phyloP scores from a whole-genome alignment of 2,888 invertebrate genomes.

The Saturnia japonica region DNA sequence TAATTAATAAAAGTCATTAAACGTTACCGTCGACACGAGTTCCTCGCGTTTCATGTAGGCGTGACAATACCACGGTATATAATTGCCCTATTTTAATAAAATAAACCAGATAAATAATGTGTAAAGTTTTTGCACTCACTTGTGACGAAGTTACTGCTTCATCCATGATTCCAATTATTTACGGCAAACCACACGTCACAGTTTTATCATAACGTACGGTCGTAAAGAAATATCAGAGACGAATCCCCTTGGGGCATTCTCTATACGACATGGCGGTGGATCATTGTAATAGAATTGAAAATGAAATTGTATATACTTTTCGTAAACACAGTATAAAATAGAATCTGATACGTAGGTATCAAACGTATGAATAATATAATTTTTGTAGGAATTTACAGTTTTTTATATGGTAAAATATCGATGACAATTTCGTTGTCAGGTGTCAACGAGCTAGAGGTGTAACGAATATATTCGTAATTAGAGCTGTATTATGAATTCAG shows the following conservation, averaged over 20 bases:
- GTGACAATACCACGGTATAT: background rate
- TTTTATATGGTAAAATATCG: background rate
- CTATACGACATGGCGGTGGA: constrained; percentile 27
- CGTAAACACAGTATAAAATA: background rate
- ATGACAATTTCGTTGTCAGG: constrained; percentile 20
- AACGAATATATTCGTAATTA: no score
- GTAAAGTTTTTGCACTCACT: constrained; percentile 29
- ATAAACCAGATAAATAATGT: background rate
- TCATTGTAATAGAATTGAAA: constrained; percentile 17
- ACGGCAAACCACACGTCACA: constrained; percentile 50
- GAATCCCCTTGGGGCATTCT: constrained; percentile 21
- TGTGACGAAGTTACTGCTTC: constrained; percentile 30
- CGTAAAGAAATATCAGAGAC: background rate
- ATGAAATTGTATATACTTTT: background rate
- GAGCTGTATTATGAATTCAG: no score
- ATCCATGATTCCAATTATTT: constrained; percentile 25
- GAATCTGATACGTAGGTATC: background rate
- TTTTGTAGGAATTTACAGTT: constrained; percentile 14
- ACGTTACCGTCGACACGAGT: background rate
- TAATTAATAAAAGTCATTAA: no score
- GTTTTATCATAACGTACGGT: constrained; percentile 36
- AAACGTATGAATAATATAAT: constrained; percentile 3
- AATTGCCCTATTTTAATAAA: background rate
- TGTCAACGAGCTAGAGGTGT: constrained; percentile 14
- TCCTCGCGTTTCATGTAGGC: background rate